Evolutionary conservation across 2,113 vertebrate species (phyloP), one percentile per base, ranked within the genome.

Genomic region (Meleagris gallopavo): DNA sequence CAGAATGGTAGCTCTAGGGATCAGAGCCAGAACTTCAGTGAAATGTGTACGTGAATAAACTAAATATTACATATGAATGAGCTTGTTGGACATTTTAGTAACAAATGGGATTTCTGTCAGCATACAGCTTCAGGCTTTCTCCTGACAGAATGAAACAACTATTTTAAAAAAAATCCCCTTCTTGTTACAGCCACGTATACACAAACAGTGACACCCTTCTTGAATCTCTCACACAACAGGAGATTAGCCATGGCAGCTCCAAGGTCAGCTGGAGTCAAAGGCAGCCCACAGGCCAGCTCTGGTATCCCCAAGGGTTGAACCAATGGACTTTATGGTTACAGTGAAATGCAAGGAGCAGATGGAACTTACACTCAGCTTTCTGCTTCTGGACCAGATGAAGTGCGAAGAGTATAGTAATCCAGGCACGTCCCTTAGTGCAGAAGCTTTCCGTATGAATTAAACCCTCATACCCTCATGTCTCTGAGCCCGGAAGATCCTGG

Each of bases 121-220:
- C 41, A 9, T 6, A 11, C 34, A 24, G 66, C 81, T 79, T 62
- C 1, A 17, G 73, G 62, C 81, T 82, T 66, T 32, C 46, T 86
- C 48, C 79, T 84, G 62, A 83, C 66, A 65, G 32, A 61, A 30
- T 8, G 43, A 69, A 84, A 70, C 34, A 82, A 20, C 2, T 2
- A 13, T 27, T 74, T 74, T 6, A 55, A 70, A 88, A 64, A 32
- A 61, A 55, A 50, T 12, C 38, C n/a, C 36, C 34, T 86, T 36
- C 43, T 82, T 8, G 0, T 81, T 83, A 27, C 10, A 30, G 62
- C 70, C 71, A 8, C 0, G 0, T 6, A 69, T 27, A 52, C 11
- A 13, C 30, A 15, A 34, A 14, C 62, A 43, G 3, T 3, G 8
- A 13, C 21, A 2, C 32, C 19, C 14, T 10, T 66, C 65, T 25